Conservation (phyloP, 1,140 invertebrate genomes). For the Maniola jurtina region DNA sequence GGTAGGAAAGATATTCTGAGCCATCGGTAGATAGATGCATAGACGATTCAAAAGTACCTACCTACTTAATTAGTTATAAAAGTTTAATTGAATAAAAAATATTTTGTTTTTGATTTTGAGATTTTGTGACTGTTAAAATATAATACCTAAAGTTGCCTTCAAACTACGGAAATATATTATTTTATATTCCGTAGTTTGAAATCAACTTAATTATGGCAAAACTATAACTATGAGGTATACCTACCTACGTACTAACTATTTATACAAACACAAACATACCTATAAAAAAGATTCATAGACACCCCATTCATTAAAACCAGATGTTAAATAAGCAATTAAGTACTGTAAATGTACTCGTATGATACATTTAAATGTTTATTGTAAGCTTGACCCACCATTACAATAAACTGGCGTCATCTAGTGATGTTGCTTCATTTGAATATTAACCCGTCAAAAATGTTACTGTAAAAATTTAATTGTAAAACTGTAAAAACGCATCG, state of each 20-base stretch:
- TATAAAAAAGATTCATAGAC: slow-evolving; percentile 22
- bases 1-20: no score
- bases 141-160: no score
- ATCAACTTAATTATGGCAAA: no score
- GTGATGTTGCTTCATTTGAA: background rate
- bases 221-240: background rate
- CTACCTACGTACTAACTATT: background rate
- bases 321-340: slow-evolving; percentile 59
- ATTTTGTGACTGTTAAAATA: no score
- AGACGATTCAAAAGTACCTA: no score
- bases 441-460: background rate
- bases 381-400: slow-evolving; percentile 33
- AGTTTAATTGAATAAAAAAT: no score
- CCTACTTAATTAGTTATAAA: no score
- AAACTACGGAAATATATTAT: no score
- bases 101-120: no score
- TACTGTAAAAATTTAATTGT: background rate
- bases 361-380: slow-evolving; percentile 39
- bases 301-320: slow-evolving; percentile 62
- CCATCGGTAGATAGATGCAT: no score
- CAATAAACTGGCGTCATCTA: slow-evolving; percentile 13
- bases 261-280: slow-evolving; percentile 29
- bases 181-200: no score
- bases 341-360: slow-evolving; percentile 43
- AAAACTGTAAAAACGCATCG: background rate